A percentile compares a stretch with the other conserved stretches of the same genome.
These are phyloP conservation scores for Stenopsyche tienmushanensis DNA, from an alignment of 1,140 invertebrate genomes.

Conservation along the genomic window DNA sequence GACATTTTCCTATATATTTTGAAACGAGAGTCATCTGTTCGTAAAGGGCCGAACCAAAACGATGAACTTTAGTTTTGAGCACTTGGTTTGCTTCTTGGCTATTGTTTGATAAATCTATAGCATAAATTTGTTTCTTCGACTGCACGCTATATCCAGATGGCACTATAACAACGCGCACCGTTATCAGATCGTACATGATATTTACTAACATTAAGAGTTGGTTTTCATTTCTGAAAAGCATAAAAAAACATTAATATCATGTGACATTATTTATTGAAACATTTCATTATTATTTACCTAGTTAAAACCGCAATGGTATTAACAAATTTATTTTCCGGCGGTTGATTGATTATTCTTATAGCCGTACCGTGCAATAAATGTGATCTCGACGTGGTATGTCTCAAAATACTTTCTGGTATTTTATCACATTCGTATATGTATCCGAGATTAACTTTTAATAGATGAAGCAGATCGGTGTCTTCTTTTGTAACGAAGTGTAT, in stretches of 20 bases:
- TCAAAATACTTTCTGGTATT: conserved; percentile 11
- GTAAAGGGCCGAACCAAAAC: conserved; percentile 20
- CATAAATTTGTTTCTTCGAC: conserved; percentile 16
- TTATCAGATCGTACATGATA: conserved; percentile 28
- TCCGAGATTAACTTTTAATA: conserved; percentile 22
- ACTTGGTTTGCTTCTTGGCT: conserved; percentile 12
- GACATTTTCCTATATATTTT: conserved; percentile 29
- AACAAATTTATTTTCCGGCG: not conserved
- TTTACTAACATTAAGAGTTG: conserved; percentile 31
- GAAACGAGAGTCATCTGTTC: conserved; percentile 31
- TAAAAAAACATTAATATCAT: not conserved
- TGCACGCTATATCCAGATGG: conserved; percentile 17
- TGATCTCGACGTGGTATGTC: conserved; percentile 23
- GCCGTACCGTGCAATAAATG: conserved; percentile 27
- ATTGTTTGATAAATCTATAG: not conserved
- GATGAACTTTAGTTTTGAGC: not conserved
- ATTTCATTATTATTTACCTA: conserved; percentile 10
- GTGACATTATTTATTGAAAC: not conserved
- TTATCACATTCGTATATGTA: conserved; percentile 14
- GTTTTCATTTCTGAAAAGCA: conserved; percentile 21
- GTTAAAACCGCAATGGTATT: conserved; percentile 11
- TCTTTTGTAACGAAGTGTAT: conserved; percentile 10
- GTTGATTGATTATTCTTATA: not conserved
- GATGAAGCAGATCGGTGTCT: not conserved
- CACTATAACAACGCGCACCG: conserved; percentile 24